phyloP scores from a whole-genome alignment of 1,140 invertebrate species.

The Semibalanus balanoides region DNA sequence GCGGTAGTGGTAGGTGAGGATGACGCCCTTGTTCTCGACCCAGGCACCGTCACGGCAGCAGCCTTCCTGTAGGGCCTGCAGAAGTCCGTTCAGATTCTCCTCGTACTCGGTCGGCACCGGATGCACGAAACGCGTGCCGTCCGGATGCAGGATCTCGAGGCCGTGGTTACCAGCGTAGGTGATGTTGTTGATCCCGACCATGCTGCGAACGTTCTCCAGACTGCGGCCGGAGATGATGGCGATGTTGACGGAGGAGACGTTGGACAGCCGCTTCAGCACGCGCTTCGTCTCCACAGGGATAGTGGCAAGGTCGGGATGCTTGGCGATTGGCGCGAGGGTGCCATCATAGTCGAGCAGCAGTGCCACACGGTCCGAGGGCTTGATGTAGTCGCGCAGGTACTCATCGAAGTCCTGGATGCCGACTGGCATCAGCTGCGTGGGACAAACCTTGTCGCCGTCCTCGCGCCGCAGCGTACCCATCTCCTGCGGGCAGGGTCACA shows the following conservation, averaged over 20 bases:
- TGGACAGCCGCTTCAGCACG: constrained; percentile 64
- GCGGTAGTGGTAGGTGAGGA: constrained; percentile 75
- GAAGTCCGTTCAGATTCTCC: constrained; percentile 57
- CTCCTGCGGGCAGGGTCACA: neutral
- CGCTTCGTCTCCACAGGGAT: constrained; percentile 70
- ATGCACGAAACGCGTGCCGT: constrained; percentile 77
- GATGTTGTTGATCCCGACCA: constrained; percentile 73
- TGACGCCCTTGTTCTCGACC: constrained; percentile 79
- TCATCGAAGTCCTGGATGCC: constrained; percentile 57
- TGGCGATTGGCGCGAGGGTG: constrained; percentile 70
- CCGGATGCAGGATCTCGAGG: constrained; percentile 72
- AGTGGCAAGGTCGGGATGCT: constrained; percentile 72
- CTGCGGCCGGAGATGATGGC: constrained; percentile 74
- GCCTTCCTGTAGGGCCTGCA: constrained; percentile 67
- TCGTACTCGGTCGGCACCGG: constrained; percentile 74
- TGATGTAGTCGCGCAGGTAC: constrained; percentile 52
- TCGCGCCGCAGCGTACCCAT: constrained; percentile 35
- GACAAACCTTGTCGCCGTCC: constrained; percentile 58
- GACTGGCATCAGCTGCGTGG: constrained; percentile 65
- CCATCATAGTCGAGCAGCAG: constrained; percentile 78
- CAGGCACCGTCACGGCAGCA: constrained; percentile 72
- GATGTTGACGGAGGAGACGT: constrained; percentile 73
- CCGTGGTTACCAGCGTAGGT: constrained; percentile 85
- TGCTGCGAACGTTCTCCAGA: constrained; percentile 71
- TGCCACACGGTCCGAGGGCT: constrained; percentile 66